Percentiles rank a stretch among this genome's conserved stretches.
Conservation (phyloP, 2,797 vertebrate genomes). For the Labeo calbasu region DNA sequence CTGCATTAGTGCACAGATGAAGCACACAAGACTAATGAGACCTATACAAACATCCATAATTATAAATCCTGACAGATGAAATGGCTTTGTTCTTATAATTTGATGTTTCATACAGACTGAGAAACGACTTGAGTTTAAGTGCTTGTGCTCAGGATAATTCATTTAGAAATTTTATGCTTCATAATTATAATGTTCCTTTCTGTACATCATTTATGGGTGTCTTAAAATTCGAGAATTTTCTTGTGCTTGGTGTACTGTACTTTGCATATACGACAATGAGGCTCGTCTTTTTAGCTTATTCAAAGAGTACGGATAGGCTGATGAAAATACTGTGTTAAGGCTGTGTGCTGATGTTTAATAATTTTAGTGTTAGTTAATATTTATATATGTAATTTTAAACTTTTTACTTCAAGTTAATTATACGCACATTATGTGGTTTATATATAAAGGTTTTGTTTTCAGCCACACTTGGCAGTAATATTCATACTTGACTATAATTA, state of each 20-base stretch:
- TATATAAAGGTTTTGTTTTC: background rate
- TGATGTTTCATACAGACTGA: constrained; percentile 45
- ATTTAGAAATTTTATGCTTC: constrained; percentile 11
- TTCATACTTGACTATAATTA: background rate
- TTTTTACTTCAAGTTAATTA: background rate
- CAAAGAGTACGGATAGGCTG: background rate
- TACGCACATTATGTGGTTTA: background rate
- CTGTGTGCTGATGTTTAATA: background rate
- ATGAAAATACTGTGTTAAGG: background rate
- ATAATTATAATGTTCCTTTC: constrained; percentile 27
- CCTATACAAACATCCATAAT: constrained; percentile 34
- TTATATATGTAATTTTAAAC: too few species aligned
- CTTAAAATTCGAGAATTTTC: background rate
- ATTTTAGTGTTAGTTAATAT: background rate
- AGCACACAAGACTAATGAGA: constrained; percentile 24
- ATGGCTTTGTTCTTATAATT: constrained; percentile 40
- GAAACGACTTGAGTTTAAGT: constrained; percentile 46
- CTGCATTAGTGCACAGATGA: constrained; percentile 26
- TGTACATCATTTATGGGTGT: constrained; percentile 11
- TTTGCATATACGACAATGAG: background rate
- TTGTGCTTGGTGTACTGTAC: background rate
- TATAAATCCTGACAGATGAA: constrained; percentile 32
- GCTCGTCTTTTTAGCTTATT: background rate
- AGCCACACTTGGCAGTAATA: background rate
- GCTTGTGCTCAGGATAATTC: constrained; percentile 21